These are phyloP conservation scores for Paradoxurus hermaphroditus DNA, from an alignment of 2,113 vertebrate genomes.

Conservation along the genomic window DNA sequence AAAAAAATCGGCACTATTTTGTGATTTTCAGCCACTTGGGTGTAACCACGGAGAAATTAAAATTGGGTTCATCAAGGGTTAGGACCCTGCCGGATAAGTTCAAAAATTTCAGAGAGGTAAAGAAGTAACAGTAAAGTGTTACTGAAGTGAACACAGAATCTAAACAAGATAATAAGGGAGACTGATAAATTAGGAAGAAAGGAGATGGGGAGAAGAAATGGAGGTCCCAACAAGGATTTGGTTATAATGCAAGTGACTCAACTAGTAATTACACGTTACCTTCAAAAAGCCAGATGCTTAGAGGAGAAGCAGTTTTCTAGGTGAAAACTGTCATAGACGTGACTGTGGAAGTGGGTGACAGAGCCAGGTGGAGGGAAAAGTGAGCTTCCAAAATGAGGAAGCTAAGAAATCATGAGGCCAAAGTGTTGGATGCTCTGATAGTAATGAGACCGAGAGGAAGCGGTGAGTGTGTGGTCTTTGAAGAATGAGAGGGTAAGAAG, in stretches of 20 bases:
- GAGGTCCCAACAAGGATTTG: not conserved
- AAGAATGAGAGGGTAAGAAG: not conserved
- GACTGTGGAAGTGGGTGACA: not conserved
- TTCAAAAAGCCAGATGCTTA: not conserved
- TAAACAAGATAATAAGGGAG: not conserved
- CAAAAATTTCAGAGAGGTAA: not conserved
- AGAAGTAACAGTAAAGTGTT: not conserved
- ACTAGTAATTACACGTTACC: not conserved
- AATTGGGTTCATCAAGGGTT: not conserved
- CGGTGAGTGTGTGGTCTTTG: not conserved
- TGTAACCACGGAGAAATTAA: not conserved
- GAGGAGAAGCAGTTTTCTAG: not conserved
- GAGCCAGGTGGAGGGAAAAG: not conserved
- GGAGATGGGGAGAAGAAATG: not conserved
- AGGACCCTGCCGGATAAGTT: not conserved
- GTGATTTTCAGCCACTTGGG: not conserved
- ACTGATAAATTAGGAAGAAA: not conserved
- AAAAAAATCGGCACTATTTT: not conserved
- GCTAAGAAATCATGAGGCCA: not conserved
- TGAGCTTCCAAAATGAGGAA: not conserved
- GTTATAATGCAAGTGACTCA: not conserved
- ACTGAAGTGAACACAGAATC: not conserved
- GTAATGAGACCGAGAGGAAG: not conserved
- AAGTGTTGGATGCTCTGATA: not conserved
- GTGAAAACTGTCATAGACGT: not conserved